phyloP scores from a whole-genome alignment of 2,113 vertebrate genomes.

The Poeciliopsis prolifica region DNA sequence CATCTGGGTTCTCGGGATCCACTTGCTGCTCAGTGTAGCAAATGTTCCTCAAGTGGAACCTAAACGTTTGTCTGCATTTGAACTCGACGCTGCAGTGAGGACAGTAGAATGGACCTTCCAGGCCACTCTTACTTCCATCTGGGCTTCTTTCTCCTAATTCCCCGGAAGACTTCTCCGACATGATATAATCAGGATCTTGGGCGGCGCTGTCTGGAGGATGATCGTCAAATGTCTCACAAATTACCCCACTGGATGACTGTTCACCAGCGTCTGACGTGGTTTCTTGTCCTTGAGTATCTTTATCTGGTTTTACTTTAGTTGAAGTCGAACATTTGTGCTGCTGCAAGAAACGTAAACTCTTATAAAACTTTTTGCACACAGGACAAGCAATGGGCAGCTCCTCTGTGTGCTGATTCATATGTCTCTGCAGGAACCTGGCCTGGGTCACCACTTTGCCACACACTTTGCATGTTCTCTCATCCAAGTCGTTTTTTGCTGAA shows the following conservation, averaged over 20 bases:
- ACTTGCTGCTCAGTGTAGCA: slow-evolving; percentile 76
- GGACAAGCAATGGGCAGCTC: slow-evolving; percentile 56
- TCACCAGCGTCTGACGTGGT: slow-evolving; percentile 11
- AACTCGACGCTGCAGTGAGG: slow-evolving; percentile 74
- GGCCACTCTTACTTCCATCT: slow-evolving; percentile 29
- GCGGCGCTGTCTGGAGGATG: background rate
- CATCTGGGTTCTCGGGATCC: slow-evolving; percentile 65
- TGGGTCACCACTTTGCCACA: slow-evolving; percentile 59
- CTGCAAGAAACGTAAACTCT: slow-evolving; percentile 63
- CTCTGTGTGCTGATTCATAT: slow-evolving; percentile 62
- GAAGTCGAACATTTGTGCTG: slow-evolving; percentile 59
- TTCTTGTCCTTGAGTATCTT: slow-evolving; percentile 28
- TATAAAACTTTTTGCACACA: slow-evolving; percentile 60
- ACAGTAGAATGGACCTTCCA: slow-evolving; percentile 70
- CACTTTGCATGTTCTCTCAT: slow-evolving; percentile 65
- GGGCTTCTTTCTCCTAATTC: slow-evolving; percentile 42
- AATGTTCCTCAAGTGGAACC: slow-evolving; percentile 72
- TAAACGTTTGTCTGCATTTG: slow-evolving; percentile 73
- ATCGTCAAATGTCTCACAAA: slow-evolving; percentile 18
- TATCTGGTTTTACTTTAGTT: slow-evolving; percentile 26
- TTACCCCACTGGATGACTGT: slow-evolving; percentile 32
- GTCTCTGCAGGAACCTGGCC: slow-evolving; percentile 54
- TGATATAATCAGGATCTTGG: slow-evolving; percentile 32
- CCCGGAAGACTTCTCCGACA: slow-evolving; percentile 17
- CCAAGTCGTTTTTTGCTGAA: slow-evolving; percentile 42